Evolutionary conservation across 2,113 vertebrate genomes (phyloP), one percentile per base, ranked within the genome.

Genomic region (Sorex fumeus): DNA sequence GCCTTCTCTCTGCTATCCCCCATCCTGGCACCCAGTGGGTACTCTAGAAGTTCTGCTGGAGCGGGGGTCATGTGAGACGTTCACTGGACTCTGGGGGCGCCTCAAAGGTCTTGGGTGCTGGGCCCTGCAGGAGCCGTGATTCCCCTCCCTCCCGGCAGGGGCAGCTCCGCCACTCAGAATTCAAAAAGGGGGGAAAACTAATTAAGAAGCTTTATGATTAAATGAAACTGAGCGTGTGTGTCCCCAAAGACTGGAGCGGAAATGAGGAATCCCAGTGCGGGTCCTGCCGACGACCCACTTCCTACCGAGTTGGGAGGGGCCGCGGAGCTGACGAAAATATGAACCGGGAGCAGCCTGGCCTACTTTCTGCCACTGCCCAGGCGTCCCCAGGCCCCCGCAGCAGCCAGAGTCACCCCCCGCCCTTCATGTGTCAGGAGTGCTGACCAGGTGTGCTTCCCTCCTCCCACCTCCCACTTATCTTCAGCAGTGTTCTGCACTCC

Each of bases 141-240:
- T 47, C 57, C 84, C 72, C 43, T 69, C 32, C 78, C 57, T 53
- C 70, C 69, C 64, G 91, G 62, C 79, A 34, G 88, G 79, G 87
- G 40, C 47, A 76, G 88, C 80, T 92, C 88, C 93, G 94, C 88
- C 72, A 93, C 95, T 93, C 89, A 64, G 93, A 91, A 97, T 94
- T 87, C 70, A 93, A 83, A 90, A 90, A 67, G 32, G 40, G 2
- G 69, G 50, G 64, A 93, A 96, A 88, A 94, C 98, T 98, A 98
- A 98, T 98, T 98, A 98, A 97, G 97, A 96, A 97, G 89, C 95
- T 95, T 96, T 96, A 96, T 95, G 97, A 98, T 98, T 97, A 98
- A 98, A 97, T 96, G 97, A 97, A 97, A 97, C 93, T 80, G 84
- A 95, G 97, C 95, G 93, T 94, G 78, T 97, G 94, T 95, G 97